Conservation (phyloP, 2,797 vertebrate species). For the Chaetodon trifasciatus region DNA sequence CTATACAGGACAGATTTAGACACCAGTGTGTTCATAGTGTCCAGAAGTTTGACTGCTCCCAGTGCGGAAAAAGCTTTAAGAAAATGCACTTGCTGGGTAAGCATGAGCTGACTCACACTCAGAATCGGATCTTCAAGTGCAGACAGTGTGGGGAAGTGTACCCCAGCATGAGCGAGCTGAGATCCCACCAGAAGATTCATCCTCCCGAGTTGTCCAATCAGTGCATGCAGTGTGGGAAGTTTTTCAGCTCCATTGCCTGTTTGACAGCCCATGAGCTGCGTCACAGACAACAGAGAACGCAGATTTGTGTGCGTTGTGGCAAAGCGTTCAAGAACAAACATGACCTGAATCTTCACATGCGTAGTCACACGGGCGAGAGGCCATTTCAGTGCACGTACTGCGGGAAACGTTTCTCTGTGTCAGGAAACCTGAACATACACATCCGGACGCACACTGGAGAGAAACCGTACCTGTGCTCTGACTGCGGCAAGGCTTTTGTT, state of each 20-base stretch:
- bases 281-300: slow-evolving; percentile 57
- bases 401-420: slow-evolving; percentile 63
- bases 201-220: slow-evolving; percentile 42
- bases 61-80: slow-evolving; percentile 68
- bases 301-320: slow-evolving; percentile 60
- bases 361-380: slow-evolving; percentile 71
- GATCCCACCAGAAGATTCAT: slow-evolving; percentile 63
- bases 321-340: slow-evolving; percentile 67
- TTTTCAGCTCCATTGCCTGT: slow-evolving; percentile 53
- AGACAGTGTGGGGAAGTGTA: slow-evolving; percentile 57
- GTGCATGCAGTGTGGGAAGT: slow-evolving; percentile 66
- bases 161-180: slow-evolving; percentile 63
- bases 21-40: slow-evolving; percentile 53
- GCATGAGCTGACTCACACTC: slow-evolving; percentile 63
- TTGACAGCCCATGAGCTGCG: slow-evolving; percentile 59
- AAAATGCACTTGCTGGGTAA: slow-evolving; percentile 56
- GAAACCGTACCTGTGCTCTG: slow-evolving; percentile 65
- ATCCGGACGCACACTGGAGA: slow-evolving; percentile 68
- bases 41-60: slow-evolving; percentile 62
- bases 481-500: slow-evolving; percentile 69
- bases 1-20: slow-evolving; percentile 54
- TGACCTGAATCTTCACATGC: slow-evolving; percentile 62
- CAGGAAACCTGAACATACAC: slow-evolving; percentile 70
- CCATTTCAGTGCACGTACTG: slow-evolving; percentile 72
- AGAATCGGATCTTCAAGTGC: slow-evolving; percentile 53